These are phyloP conservation scores for Sthenelais limicola DNA, from an alignment of 2,888 invertebrate species.

Conservation along the genomic window DNA sequence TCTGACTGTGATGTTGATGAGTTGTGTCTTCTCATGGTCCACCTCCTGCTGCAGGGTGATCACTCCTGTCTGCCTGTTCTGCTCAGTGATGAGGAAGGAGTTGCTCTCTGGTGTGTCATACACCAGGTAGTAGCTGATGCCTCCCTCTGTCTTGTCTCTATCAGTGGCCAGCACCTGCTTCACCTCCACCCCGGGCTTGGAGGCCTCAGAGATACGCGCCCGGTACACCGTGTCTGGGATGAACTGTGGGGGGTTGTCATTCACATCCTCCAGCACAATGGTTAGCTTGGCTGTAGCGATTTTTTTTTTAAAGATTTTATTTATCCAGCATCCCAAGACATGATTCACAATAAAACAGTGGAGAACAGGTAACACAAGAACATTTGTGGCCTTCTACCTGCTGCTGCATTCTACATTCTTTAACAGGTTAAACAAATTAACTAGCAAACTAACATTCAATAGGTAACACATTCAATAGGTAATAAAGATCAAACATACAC, in stretches of 20 bases:
- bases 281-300: conserved; percentile 44
- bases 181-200: conserved; percentile 46
- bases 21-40: conserved; percentile 40
- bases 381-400: too few relatives aligned
- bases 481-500: background rate
- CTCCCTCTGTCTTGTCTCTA: conserved; percentile 39
- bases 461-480: background rate
- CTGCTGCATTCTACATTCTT: too few relatives aligned
- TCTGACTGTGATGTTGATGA: conserved; percentile 46
- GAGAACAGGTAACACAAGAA: too few relatives aligned
- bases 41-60: conserved; percentile 42
- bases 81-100: conserved; percentile 42
- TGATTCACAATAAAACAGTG: too few relatives aligned
- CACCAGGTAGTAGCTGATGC: conserved; percentile 41
- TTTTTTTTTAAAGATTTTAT: too few relatives aligned
- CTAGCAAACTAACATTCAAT: background rate
- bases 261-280: conserved; percentile 46
- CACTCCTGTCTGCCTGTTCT: conserved; percentile 44
- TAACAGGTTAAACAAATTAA: too few relatives aligned
- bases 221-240: conserved; percentile 31
- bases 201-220: conserved; percentile 47
- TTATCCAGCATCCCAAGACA: too few relatives aligned
- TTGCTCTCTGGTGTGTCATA: conserved; percentile 36
- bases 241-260: conserved; percentile 50
- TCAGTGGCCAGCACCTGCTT: conserved; percentile 46